Evolutionary conservation across 2,797 vertebrate genomes (phyloP).

Genomic region (Parauchenoglanis punctatus): DNA sequence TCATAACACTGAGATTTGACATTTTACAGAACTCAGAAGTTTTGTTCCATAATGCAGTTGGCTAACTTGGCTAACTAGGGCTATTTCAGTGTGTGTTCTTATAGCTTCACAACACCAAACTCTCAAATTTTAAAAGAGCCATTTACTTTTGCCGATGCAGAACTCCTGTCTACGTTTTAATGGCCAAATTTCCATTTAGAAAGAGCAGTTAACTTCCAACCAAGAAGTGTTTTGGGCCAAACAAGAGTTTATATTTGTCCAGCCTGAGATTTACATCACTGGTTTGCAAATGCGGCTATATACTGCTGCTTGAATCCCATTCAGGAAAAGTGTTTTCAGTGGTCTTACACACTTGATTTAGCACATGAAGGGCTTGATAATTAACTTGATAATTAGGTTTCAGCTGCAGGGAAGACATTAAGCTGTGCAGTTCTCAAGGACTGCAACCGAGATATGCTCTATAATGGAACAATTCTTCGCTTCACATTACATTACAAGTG

Average conservation of each 20-base stretch:
- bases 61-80: not conserved
- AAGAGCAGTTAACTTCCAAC: not conserved
- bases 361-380: slow-evolving; percentile 32
- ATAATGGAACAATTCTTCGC: slow-evolving; percentile 18
- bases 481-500: slow-evolving; percentile 22
- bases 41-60: not conserved
- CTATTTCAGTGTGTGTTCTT: not conserved
- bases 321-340: slow-evolving; percentile 19
- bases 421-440: slow-evolving; percentile 11
- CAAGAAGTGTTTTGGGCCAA: not conserved
- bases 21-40: not conserved
- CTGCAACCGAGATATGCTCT: slow-evolving; percentile 8
- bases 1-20: not conserved
- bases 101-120: not conserved
- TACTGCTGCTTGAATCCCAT: not conserved
- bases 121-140: not conserved
- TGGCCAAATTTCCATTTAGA: not conserved
- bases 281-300: not conserved
- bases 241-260: not conserved
- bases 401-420: slow-evolving; percentile 35
- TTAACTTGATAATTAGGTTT: slow-evolving; percentile 39
- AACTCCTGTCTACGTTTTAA: not conserved
- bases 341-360: slow-evolving; percentile 32
- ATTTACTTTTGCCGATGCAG: not conserved
- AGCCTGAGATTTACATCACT: not conserved